These are phyloP conservation scores for Rotaria socialis DNA, from an alignment of 2,888 invertebrate genomes.

Conservation along the genomic window DNA sequence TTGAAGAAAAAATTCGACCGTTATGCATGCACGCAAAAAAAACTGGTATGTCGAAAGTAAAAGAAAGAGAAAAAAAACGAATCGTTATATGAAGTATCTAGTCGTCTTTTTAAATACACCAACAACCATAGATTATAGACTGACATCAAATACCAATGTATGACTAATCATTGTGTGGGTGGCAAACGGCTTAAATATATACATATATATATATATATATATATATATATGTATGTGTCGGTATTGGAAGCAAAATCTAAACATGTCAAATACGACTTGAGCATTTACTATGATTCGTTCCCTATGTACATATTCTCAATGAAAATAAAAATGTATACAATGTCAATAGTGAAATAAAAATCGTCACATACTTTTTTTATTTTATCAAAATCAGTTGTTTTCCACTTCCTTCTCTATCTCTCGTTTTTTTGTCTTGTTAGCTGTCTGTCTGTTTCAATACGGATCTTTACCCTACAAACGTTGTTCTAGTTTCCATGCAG, in stretches of 20 bases:
- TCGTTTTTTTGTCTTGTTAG: neutral
- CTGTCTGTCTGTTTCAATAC: neutral
- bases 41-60: neutral
- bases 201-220: neutral
- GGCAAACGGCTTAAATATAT: neutral
- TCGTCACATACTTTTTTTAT: neutral
- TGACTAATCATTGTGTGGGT: constrained; percentile 1
- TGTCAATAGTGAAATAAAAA: neutral
- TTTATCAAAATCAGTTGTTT: neutral
- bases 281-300: neutral
- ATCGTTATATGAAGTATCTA: neutral
- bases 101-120: neutral
- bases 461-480: neutral
- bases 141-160: neutral
- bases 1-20: neutral
- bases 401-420: neutral
- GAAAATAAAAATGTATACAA: neutral
- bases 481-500: neutral
- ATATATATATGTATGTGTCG: no score
- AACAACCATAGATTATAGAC: neutral
- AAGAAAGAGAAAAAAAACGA: neutral
- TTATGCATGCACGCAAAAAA: neutral
- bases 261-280: neutral
- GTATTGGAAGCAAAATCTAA: no score
- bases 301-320: neutral